phyloP scores from a whole-genome alignment of 2,113 vertebrate genomes.

The Sinocyclocheilus maitianheensis region DNA sequence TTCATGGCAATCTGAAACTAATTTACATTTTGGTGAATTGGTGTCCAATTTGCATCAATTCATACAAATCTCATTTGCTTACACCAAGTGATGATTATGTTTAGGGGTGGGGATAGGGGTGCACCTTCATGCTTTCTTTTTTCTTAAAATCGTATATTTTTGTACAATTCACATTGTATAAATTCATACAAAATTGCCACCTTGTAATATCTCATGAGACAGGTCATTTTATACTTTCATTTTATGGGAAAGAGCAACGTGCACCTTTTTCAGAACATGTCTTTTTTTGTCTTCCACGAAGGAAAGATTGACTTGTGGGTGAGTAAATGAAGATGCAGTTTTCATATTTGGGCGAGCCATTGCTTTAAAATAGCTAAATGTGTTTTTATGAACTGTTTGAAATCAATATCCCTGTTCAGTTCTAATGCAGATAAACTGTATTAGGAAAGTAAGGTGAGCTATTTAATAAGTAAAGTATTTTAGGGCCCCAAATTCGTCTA shows the following conservation, averaged over 20 bases:
- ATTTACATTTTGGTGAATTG: not conserved
- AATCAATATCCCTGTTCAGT: not conserved
- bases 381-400: not conserved
- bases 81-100: not conserved
- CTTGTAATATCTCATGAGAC: not conserved
- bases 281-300: not conserved
- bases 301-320: not conserved
- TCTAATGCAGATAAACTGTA: not conserved
- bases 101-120: not conserved
- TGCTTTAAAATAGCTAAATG: not conserved
- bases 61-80: not conserved
- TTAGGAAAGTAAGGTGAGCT: not conserved
- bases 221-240: not conserved
- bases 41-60: not conserved
- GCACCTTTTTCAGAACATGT: not conserved
- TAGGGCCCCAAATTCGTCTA: slow-evolving; percentile 21
- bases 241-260: not conserved
- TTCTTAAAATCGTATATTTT: not conserved
- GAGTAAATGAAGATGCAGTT: not conserved
- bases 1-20: not conserved
- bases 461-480: slow-evolving; percentile 22
- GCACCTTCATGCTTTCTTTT: no score
- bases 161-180: not conserved
- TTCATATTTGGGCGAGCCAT: not conserved
- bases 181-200: not conserved